phyloP scores from a whole-genome alignment of 2,797 vertebrate species.

The Sparidentex hasta region DNA sequence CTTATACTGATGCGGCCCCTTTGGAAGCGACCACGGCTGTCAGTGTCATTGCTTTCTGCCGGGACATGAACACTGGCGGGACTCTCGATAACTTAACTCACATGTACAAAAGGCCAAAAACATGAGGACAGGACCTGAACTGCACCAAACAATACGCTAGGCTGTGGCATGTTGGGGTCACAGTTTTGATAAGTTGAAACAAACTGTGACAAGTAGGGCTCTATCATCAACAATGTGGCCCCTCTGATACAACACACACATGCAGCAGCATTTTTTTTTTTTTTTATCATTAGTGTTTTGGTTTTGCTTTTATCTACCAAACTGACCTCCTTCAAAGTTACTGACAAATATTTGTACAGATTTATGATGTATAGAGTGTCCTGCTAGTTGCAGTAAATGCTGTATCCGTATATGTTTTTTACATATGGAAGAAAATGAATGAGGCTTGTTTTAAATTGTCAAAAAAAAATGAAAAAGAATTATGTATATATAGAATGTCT shows the following conservation, averaged over 20 bases:
- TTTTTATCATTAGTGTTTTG: background rate
- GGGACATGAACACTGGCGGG: too few relatives aligned
- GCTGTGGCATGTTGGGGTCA: conserved; percentile 10
- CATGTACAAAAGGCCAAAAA: too few relatives aligned
- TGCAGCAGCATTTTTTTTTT: background rate
- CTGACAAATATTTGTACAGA: background rate
- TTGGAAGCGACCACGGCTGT: too few relatives aligned
- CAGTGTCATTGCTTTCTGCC: too few relatives aligned
- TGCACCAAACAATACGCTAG: background rate
- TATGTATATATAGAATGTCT: too few relatives aligned
- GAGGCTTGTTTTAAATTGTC: too few relatives aligned
- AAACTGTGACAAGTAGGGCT: conserved; percentile 15
- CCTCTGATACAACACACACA: background rate
- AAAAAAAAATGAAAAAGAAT: too few relatives aligned
- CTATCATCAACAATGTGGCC: conserved; percentile 3
- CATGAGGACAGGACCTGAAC: too few relatives aligned
- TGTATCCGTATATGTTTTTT: background rate
- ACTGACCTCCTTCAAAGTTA: background rate
- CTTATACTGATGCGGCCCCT: too few relatives aligned
- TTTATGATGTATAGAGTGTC: background rate
- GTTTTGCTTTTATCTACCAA: background rate
- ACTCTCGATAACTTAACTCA: too few relatives aligned
- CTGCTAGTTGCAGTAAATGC: conserved; percentile 1
- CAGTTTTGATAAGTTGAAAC: conserved; percentile 17
- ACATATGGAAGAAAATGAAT: background rate